Percentiles rank a stretch among this genome's conserved stretches.
Conservation (phyloP, 1,140 invertebrate species). For the Dolichoris vasculosae region DNA sequence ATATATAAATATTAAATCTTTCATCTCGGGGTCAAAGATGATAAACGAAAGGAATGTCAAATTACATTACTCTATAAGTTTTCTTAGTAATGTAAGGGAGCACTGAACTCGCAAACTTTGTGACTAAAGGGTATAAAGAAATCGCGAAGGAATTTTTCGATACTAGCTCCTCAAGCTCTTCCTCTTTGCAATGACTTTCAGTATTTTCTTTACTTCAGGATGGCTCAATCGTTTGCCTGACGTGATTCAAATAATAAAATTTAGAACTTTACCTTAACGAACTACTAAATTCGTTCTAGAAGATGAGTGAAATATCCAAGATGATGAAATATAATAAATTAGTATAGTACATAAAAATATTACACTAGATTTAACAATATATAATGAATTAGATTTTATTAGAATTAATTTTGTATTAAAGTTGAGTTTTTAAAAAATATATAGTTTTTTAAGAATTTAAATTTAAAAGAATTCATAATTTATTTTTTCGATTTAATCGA, state of each 20-base stretch:
- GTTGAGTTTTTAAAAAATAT: too few species aligned
- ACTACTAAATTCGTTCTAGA: not conserved
- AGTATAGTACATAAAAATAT: not conserved
- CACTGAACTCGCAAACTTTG: not conserved
- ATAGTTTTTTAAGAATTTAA: too few species aligned
- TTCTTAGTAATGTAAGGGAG: not conserved
- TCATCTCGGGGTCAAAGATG: not conserved
- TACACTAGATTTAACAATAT: not conserved
- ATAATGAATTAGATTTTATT: not conserved
- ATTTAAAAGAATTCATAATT: too few species aligned
- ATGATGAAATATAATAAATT: not conserved
- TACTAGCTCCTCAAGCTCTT: not conserved
- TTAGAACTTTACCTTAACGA: slow-evolving; percentile 1
- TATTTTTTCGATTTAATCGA: too few species aligned
- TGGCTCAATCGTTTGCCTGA: not conserved
- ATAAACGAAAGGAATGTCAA: slow-evolving; percentile 4
- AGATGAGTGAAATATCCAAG: not conserved
- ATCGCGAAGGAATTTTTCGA: not conserved
- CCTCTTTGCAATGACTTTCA: not conserved
- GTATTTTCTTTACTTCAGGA: slow-evolving; percentile 14
- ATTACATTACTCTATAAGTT: slow-evolving; percentile 38
- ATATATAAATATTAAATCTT: not conserved
- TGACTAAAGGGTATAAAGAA: slow-evolving; percentile 7
- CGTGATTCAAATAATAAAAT: slow-evolving; percentile 5
- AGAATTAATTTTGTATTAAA: too few species aligned